Base-by-base conservation (phyloP, 53 echinoderm and acorn worm species). In the Henricia sp. region DNA sequence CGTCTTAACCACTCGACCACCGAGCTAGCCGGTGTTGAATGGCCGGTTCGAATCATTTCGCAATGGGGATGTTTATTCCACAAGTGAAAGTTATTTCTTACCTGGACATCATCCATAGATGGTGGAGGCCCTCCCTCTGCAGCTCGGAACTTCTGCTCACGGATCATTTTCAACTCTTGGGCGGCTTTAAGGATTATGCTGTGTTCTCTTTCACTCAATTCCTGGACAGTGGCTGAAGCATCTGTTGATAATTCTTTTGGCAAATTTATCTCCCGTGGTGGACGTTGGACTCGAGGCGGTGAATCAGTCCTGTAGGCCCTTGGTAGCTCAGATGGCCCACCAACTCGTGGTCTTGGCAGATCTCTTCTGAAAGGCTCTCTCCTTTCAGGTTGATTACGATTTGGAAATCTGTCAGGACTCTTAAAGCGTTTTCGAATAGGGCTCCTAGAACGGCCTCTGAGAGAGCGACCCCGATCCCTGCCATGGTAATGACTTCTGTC, bases 141-240 rank as follows among this genome's bases (percentile, higher is more conserved):
- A n/a, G 62, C 63, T 44, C 62, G 78, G 84, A 24, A 59, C 66
- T 89, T 84, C 56, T 84, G 84, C 37, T 75, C 89, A 74, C 84
- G 51, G 66, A 89, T 89, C 67, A 84, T 55, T 53, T 84, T 89
- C 35, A 89, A 37, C 37, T 89, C 89, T 19, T 89, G 84, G 10
- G 89, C 89, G 33, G 84, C 84, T 83, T 88, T 88, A 26, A 54
- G 71, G 64, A 83, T 83, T n/a, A 88, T 83, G 62, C 83, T 54
- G 24, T 83, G 71, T 3, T 83, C 70, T 14, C 72, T 60, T 37
- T 71, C 72, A 27, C 83, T 83, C 14, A 83, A 63, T 28, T 72
- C 88, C 65, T 88, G 83, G 62, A 83, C 72, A 24, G 83, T 62
- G 34, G 82, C 64, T 38, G 88, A 50, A 34, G 62, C 28, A 37